Evolutionary conservation across 1,140 invertebrate species (phyloP).

Genomic region (Littorina saxatilis): DNA sequence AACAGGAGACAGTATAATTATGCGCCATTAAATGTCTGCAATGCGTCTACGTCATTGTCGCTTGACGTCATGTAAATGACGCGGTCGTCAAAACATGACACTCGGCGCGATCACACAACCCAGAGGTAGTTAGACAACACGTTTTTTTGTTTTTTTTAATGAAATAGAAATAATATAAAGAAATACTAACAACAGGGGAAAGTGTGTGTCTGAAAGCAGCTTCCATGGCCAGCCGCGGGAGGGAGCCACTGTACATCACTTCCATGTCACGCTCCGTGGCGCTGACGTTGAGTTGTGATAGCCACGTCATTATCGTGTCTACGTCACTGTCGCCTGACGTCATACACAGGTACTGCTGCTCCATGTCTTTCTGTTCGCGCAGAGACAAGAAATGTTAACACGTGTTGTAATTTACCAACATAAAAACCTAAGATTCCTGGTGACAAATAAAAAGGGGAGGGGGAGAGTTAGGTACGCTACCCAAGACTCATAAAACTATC

Average conservation of each 20-base stretch:
- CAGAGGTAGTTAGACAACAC: no score
- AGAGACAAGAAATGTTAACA: not conserved
- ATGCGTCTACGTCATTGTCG: no score
- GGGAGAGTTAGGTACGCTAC: not conserved
- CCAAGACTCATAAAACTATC: not conserved
- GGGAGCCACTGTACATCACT: slow-evolving; percentile 12
- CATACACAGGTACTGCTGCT: slow-evolving; percentile 29
- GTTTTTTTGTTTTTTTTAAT: no score
- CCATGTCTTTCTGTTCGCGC: slow-evolving; percentile 26
- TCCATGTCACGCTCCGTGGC: not conserved
- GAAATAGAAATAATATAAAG: no score
- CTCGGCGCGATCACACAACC: no score
- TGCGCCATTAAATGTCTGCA: no score
- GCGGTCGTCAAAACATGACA: no score
- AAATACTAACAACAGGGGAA: not conserved
- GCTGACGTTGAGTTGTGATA: slow-evolving; percentile 13
- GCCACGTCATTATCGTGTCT: not conserved
- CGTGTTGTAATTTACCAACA: not conserved
- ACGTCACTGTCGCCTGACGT: not conserved
- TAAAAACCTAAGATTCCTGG: not conserved
- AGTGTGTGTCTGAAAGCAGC: slow-evolving; percentile 1
- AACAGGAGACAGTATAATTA: no score
- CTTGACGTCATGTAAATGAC: no score
- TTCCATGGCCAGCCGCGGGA: slow-evolving; percentile 27
- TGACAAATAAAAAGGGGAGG: not conserved